A percentile compares a stretch with the other conserved stretches of the same genome.
Conservation (phyloP, 2,113 vertebrate genomes). For the Heterotilapia buettikoferi region DNA sequence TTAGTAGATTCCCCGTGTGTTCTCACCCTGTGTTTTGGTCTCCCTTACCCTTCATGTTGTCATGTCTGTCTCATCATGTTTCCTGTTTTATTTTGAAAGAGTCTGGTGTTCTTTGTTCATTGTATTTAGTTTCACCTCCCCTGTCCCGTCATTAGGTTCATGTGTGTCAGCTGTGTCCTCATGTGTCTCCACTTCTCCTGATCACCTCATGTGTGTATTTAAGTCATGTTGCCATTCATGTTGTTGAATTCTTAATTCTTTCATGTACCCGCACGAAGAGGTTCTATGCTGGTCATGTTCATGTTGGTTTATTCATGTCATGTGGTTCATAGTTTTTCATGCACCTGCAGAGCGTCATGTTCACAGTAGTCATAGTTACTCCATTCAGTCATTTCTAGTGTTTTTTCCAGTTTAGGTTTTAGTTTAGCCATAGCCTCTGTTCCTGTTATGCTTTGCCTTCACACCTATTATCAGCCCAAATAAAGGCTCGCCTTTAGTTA, state of each 20-base stretch:
- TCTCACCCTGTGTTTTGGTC: not conserved
- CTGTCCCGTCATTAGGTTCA: not conserved
- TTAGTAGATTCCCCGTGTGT: not conserved
- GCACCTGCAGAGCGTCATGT: not conserved
- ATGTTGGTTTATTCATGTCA: not conserved
- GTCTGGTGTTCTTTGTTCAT: not conserved
- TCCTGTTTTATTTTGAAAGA: not conserved
- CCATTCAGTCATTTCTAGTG: not conserved
- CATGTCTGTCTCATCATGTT: not conserved
- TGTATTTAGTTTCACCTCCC: not conserved
- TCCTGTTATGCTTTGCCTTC: not conserved
- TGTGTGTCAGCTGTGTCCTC: not conserved
- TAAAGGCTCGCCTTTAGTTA: not conserved
- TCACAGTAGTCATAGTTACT: not conserved
- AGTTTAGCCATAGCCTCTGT: not conserved
- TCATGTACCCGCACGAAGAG: fast-evolving
- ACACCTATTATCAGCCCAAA: not conserved
- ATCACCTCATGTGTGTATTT: not conserved
- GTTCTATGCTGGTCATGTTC: not conserved
- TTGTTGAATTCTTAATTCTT: not conserved
- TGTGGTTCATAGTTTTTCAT: not conserved
- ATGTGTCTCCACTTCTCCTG: not conserved
- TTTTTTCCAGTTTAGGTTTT: not conserved
- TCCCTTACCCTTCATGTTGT: not conserved
- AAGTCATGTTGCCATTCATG: not conserved